phyloP scores from a whole-genome alignment of 2,113 vertebrate genomes.

The Myodes glareolus region DNA sequence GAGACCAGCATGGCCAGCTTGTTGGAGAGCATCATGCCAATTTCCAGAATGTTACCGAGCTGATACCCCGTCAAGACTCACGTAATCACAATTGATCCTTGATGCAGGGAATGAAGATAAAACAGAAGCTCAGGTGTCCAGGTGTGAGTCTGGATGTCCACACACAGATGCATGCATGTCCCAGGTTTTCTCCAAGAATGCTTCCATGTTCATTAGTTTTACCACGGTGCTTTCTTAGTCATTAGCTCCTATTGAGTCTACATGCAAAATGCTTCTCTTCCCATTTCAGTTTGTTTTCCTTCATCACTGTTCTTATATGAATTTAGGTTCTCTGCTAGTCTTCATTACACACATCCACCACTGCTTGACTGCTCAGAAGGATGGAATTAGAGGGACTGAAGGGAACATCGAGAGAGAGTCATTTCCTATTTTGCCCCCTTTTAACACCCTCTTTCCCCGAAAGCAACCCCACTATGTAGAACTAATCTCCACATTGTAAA shows the following conservation, averaged over 20 bases:
- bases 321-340: neutral
- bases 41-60: neutral
- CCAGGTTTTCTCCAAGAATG: neutral
- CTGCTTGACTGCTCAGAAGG: neutral
- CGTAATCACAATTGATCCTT: neutral
- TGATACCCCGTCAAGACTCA: neutral
- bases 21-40: neutral
- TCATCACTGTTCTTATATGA: neutral
- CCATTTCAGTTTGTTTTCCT: neutral
- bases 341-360: neutral
- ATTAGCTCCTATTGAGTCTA: neutral
- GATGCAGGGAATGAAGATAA: neutral
- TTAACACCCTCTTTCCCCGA: neutral
- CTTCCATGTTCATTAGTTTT: neutral
- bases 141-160: neutral
- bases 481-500: neutral
- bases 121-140: fast-evolving
- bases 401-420: neutral
- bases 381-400: too few species aligned
- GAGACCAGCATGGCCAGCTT: neutral
- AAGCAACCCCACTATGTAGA: neutral
- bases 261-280: neutral
- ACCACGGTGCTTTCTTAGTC: neutral
- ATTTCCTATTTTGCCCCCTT: neutral
- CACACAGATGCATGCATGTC: neutral